Evolutionary conservation across 2,888 invertebrate species (phyloP).

Genomic region (Phytoseiulus persimilis): DNA sequence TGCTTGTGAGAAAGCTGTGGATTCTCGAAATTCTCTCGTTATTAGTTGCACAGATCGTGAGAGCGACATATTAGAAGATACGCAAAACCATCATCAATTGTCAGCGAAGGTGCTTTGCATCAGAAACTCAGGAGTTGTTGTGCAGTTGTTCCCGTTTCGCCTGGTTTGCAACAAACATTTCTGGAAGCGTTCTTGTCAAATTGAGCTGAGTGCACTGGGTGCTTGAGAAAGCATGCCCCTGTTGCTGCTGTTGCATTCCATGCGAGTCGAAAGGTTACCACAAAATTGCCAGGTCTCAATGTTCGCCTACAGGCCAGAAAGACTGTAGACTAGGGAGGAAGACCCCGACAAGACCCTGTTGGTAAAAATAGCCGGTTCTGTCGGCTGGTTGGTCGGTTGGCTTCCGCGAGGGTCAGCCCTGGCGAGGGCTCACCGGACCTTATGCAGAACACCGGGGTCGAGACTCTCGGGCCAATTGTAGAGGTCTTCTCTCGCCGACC

Average conservation of each 20-base stretch:
- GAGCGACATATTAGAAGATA: too few species aligned
- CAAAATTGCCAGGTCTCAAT: neutral
- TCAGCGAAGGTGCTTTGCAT: neutral
- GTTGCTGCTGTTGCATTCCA: constrained; percentile 14
- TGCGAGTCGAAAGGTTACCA: constrained; percentile 35
- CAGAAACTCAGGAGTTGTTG: neutral
- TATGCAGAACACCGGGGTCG: constrained; percentile 28
- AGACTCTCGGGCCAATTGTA: constrained; percentile 26
- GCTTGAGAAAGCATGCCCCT: neutral
- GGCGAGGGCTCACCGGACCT: constrained; percentile 9
- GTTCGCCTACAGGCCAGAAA: neutral
- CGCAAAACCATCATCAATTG: neutral
- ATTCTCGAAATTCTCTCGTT: too few species aligned
- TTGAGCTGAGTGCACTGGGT: neutral
- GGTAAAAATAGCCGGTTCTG: neutral
- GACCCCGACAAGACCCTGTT: constrained; percentile 5
- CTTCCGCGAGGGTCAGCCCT: constrained; percentile 5
- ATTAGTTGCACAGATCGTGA: too few species aligned
- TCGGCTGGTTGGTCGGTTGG: neutral
- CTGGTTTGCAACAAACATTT: neutral
- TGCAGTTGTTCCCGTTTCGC: neutral
- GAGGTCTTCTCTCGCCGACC: constrained; percentile 25
- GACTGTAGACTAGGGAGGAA: neutral
- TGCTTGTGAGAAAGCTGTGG: too few species aligned
- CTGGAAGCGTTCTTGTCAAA: neutral